These are phyloP conservation scores for Dendronephthya gigantea DNA, from an alignment of 64 coral and sea anemone species.

Conservation along the genomic window DNA sequence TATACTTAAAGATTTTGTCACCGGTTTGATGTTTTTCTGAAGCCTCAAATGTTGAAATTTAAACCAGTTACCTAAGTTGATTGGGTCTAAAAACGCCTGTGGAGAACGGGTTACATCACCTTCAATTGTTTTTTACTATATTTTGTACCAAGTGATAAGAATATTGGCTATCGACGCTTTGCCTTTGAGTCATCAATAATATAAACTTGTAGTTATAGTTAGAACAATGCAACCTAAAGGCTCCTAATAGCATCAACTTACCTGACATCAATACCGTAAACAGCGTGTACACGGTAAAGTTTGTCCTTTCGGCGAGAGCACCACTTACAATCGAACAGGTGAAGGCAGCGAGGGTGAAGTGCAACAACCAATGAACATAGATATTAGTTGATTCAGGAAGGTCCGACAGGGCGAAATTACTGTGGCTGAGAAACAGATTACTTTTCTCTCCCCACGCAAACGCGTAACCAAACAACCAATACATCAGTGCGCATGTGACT, in stretches of 20 bases:
- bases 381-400: neutral
- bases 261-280: neutral
- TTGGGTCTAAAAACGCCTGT: too few relatives aligned
- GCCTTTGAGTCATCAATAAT: too few relatives aligned
- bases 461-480: neutral
- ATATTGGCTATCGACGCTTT: too few relatives aligned
- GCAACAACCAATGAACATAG: neutral
- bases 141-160: too few relatives aligned
- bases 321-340: neutral
- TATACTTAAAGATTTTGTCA: too few relatives aligned
- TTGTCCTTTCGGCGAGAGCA: neutral
- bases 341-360: neutral
- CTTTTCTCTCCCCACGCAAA: neutral
- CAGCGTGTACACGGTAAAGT: neutral
- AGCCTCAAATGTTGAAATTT: too few relatives aligned
- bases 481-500: neutral
- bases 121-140: too few relatives aligned
- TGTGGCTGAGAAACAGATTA: neutral
- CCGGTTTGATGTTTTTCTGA: too few relatives aligned
- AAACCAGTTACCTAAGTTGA: too few relatives aligned
- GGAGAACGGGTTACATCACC: too few relatives aligned
- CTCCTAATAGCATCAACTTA: neutral
- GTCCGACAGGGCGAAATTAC: neutral
- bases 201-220: too few relatives aligned
- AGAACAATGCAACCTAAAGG: too few relatives aligned